phyloP scores from a whole-genome alignment of 1,140 invertebrate species.

The Drosophila busckii region DNA sequence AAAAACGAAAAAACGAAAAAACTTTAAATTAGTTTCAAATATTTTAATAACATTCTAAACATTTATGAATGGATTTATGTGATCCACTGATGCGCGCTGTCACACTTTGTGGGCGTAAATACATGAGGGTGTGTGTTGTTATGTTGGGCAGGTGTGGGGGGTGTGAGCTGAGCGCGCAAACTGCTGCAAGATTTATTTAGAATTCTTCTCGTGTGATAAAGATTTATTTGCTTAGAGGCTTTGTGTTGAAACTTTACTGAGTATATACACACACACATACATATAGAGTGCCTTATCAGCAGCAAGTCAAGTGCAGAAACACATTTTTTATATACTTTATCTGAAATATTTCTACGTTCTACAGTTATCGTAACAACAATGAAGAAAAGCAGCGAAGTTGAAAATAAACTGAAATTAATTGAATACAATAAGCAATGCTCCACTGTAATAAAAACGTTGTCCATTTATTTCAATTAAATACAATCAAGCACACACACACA shows the following conservation, averaged over 20 bases:
- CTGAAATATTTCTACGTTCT: slow-evolving; percentile 2
- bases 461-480: slow-evolving; percentile 76
- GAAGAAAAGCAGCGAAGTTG: slow-evolving; percentile 11
- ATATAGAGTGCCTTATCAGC: slow-evolving; percentile 11
- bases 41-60: slow-evolving; percentile 78
- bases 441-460: slow-evolving; percentile 47
- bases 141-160: slow-evolving; percentile 45
- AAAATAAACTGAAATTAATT: slow-evolving; percentile 52
- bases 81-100: slow-evolving; percentile 52
- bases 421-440: slow-evolving; percentile 27
- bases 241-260: slow-evolving; percentile 39
- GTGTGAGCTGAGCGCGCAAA: slow-evolving; percentile 3
- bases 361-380: slow-evolving; percentile 1
- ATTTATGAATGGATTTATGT: slow-evolving; percentile 78
- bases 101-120: slow-evolving; percentile 64
- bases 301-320: slow-evolving; percentile 6
- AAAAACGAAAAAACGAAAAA: slow-evolving; percentile 27
- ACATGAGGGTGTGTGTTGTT: slow-evolving; percentile 6
- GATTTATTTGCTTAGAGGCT: slow-evolving; percentile 69
- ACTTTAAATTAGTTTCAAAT: slow-evolving; percentile 76
- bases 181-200: slow-evolving; percentile 58
- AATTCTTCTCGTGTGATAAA: slow-evolving; percentile 50
- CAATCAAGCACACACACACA: slow-evolving; percentile 55
- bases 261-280: background rate
- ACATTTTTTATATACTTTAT: background rate